Conservation (phyloP, 2,113 vertebrate species). For the Hemichromis elongatus region DNA sequence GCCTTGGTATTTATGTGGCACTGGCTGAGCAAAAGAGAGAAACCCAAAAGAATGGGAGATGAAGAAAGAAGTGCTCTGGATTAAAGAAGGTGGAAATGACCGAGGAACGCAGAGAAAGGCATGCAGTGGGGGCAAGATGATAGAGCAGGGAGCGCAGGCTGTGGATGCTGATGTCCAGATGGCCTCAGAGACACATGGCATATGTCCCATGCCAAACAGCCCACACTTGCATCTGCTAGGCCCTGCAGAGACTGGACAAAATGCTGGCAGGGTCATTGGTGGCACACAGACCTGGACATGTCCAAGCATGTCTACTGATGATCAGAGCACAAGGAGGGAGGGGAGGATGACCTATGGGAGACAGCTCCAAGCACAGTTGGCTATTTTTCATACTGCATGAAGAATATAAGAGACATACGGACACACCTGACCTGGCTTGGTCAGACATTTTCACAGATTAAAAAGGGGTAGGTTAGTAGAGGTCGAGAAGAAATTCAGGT, state of each 20-base stretch:
- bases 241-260: not conserved
- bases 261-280: conserved; percentile 5
- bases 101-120: not conserved
- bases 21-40: not conserved
- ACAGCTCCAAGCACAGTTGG: not conserved
- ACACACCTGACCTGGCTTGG: not conserved
- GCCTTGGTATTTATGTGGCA: not conserved
- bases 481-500: not conserved
- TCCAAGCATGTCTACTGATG: conserved; percentile 9
- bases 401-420: not conserved
- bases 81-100: not conserved
- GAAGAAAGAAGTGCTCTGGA: not conserved
- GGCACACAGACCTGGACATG: conserved; percentile 11
- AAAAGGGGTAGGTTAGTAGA: not conserved
- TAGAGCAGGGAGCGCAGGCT: not conserved
- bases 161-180: conserved; percentile 24
- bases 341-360: not conserved
- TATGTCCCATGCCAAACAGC: conserved; percentile 25
- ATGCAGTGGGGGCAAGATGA: not conserved
- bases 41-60: not conserved
- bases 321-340: not conserved
- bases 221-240: conserved; percentile 9
- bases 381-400: not conserved
- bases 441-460: not conserved
- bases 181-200: conserved; percentile 20